A percentile compares a stretch with the other conserved stretches of the same genome.
These are phyloP conservation scores for Aplysia californica DNA, from an alignment of 1,140 invertebrate genomes.

Conservation along the genomic window DNA sequence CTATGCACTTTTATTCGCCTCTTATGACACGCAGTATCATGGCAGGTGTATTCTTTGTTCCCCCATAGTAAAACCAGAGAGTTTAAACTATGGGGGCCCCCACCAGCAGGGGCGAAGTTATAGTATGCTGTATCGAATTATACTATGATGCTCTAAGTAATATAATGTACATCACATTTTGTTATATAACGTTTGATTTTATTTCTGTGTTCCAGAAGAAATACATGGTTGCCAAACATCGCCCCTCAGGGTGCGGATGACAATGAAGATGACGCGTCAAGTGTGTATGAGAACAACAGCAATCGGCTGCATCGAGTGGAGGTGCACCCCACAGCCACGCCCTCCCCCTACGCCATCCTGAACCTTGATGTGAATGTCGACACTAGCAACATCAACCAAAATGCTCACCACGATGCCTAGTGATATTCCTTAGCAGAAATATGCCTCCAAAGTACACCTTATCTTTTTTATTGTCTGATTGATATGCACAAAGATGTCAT, in stretches of 20 bases:
- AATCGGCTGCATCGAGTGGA: conserved; percentile 1
- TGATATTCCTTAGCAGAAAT: no score
- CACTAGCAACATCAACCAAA: neutral
- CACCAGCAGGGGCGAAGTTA: neutral
- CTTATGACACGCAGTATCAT: no score
- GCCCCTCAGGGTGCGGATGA: neutral
- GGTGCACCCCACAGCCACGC: neutral
- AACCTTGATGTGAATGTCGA: neutral
- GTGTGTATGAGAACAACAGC: conserved; percentile 14
- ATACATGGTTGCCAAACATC: conserved; percentile 25
- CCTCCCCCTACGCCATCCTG: conserved; percentile 18
- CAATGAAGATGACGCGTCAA: neutral
- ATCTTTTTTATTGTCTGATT: neutral
- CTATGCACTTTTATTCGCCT: no score
- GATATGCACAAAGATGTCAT: neutral
- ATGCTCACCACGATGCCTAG: conserved; percentile 6
- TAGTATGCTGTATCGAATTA: neutral
- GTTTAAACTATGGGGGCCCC: neutral
- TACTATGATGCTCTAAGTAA: neutral
- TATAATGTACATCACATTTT: neutral
- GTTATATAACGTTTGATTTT: neutral
- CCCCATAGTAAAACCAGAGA: neutral
- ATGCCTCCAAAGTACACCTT: no score
- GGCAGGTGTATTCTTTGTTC: no score
- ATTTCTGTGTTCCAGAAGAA: conserved; percentile 7